phyloP scores from a whole-genome alignment of 1,140 invertebrate species.

The Diuraphis noxia region DNA sequence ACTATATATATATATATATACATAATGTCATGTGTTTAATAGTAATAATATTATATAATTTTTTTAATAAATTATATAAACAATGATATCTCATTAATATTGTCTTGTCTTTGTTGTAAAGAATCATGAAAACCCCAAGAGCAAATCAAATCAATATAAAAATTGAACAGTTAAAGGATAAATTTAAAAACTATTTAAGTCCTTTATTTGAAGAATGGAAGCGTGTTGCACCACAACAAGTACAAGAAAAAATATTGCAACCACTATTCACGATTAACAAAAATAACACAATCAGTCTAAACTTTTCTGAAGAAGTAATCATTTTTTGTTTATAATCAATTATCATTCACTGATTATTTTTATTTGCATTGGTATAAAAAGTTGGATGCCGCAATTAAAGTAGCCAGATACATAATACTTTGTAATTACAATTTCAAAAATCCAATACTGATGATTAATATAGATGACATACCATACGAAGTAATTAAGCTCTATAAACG shows the following conservation, averaged over 20 bases:
- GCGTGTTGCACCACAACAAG: not conserved
- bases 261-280: constrained; percentile 11
- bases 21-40: too few species aligned
- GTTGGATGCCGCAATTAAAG: constrained; percentile 38
- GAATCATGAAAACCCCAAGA: constrained; percentile 43
- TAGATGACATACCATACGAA: constrained; percentile 16
- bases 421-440: constrained; percentile 29
- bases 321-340: not conserved
- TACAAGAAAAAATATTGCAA: not conserved
- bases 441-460: not conserved
- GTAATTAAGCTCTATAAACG: constrained; percentile 35
- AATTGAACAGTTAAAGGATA: not conserved
- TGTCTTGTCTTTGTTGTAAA: not conserved
- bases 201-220: constrained; percentile 25
- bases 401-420: constrained; percentile 21
- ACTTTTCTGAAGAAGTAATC: constrained; percentile 37
- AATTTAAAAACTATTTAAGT: constrained; percentile 17
- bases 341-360: not conserved
- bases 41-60: too few species aligned
- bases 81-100: too few species aligned
- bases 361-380: constrained; percentile 13
- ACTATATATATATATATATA: not conserved
- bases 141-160: not conserved
- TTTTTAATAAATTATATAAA: too few species aligned
- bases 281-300: not conserved